Evolutionary conservation across 2,888 invertebrate species (phyloP), one percentile per base, ranked within the genome.

Genomic region (Hipparchia sbordonii): DNA sequence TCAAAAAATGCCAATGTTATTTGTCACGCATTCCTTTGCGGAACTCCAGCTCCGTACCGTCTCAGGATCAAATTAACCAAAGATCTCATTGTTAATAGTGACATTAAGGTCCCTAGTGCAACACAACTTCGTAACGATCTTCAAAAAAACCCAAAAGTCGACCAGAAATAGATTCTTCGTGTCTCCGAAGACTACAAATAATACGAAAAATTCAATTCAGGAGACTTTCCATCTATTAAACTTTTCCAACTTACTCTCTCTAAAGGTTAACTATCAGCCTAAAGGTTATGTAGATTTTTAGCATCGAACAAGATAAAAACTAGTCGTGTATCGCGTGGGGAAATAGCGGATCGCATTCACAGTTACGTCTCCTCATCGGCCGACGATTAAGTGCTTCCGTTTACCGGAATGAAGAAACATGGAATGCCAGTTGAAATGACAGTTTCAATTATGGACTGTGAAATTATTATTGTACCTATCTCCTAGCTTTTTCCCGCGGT

Each of bases 221-320:
- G 9, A 12, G 10, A 39, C 33, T 33, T 39, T 13, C 13, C 13
- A 9, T 12, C 52, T 10, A 66, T 10, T 52, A 54, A 66, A 39
- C 33, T 52, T n/a, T 39, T 12, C 67, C 33, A 33, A 66, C 51
- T 33, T 66, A 12, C 52, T 51, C 51, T 13, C 52, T 51, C 9
- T 83, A 88, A 90, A 90, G 89, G 89, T 91, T 89, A 91, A 91
- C 89, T 85, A 87, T 88, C 79, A 60, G 13, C 33, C 39, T 10
- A 69, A 80, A 78, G 85, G 87, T 89, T 84, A 85, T 85, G 81
- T 81, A 82, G 82, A 87, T 87, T 86, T 87, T 86, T 87, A 84
- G 82, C 82, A 80, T 76, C 82, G 82, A 82, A 82, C 82, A 79
- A 81, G 83, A 85, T 85, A 88, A 85, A 88, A 84, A 76, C 78